These are phyloP conservation scores for Enteromius fasciolatus DNA, from an alignment of 2,797 vertebrate species.

Conservation along the genomic window DNA sequence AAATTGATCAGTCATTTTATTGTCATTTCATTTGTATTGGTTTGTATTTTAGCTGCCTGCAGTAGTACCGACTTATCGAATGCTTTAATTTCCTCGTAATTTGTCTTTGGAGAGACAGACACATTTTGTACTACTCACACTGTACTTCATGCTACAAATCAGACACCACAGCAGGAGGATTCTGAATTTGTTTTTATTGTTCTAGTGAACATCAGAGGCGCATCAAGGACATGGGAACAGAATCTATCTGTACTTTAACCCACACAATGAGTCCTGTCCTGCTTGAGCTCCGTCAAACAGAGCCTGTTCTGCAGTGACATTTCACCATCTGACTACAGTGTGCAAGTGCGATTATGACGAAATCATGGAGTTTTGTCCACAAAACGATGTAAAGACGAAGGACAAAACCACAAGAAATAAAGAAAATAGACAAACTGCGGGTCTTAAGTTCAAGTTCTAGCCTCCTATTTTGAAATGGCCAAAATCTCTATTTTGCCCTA, in stretches of 20 bases:
- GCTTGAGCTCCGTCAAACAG: not conserved
- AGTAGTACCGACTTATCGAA: not conserved
- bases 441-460: not conserved
- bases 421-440: not conserved
- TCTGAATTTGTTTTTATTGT: slow-evolving; percentile 33
- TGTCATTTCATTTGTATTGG: not conserved
- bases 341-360: not conserved
- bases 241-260: slow-evolving; percentile 21
- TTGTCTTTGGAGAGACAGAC: not conserved
- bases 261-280: slow-evolving; percentile 27
- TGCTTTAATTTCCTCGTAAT: not conserved
- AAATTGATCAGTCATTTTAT: not conserved
- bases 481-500: not conserved
- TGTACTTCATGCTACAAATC: not conserved
- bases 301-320: not conserved
- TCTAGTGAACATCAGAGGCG: slow-evolving; percentile 43
- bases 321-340: not conserved
- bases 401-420: not conserved
- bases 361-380: slow-evolving; percentile 16
- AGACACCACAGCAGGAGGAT: slow-evolving; percentile 6
- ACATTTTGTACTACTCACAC: not conserved
- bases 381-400: not conserved
- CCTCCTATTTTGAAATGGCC: not conserved
- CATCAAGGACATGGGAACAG: slow-evolving; percentile 44
- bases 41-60: slow-evolving; percentile 1